Base-by-base conservation (phyloP, 2,888 invertebrate species). In the Archips xylosteana region DNA sequence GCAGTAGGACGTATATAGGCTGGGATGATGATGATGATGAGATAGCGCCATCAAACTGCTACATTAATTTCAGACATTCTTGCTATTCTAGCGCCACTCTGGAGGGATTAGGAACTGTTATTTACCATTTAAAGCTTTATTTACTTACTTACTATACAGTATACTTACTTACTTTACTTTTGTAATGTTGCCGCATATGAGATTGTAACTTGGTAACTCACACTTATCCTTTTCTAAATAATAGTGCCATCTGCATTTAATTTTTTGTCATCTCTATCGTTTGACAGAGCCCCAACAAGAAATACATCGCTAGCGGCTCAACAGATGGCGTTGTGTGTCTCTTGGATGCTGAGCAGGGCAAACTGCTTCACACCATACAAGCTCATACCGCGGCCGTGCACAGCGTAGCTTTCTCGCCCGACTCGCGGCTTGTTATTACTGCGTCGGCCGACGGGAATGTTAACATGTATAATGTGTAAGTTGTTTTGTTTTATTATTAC, bases 371-470 rank as follows among this genome's bases (percentile, higher is more conserved):
- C 86, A 98, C 98, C 0, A 91, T 99, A 10, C 98, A 99, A 92
- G 98, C 98, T 42, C 99, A 99, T 87, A 97, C 98, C 13, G 97
- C 98, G 96, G 97, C 98, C 0, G 97, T 99, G 73, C 95, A 99
- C 76, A 97, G 98, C 59, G 94, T 99, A 0, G 96, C 97, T 76
- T 99, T 99, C 88, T 98, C 99, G 2, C 98, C 98, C 0, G 98
- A 99, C 87, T 98, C 98, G 0, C 97, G 97, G 80, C 94, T 98
- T 69, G 92, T 99, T 0, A 94, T 98, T 12, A 98, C 99, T 0
- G 98, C 97, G 0, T 99, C 99, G 0, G 98, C 98, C 89, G 99
- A 99, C 89, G 97, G 98, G 9, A 97, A 97, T 83, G 97, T 99
- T 94, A 99, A 99, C 87, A 93, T 99, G 23, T 99, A 98, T 88